Evolutionary conservation across 30 jellyfish, hydroid and myxozoan genomes (phyloP).

Genomic region (Cassiopea andromeda): DNA sequence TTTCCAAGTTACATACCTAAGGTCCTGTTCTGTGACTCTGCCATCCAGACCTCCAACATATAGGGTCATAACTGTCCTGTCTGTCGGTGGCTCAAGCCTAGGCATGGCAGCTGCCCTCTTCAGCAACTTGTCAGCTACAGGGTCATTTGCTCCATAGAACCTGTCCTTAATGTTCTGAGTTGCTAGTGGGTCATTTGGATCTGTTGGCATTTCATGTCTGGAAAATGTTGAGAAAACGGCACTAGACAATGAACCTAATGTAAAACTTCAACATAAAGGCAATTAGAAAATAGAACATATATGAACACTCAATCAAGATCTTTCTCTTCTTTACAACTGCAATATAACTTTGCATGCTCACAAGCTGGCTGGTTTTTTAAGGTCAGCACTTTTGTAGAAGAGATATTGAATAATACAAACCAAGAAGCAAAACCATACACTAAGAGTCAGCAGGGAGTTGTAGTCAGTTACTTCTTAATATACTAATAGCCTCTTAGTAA

Average conservation of each 20-base stretch:
- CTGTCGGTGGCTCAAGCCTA: conserved; percentile 93
- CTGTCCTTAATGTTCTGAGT: conserved; percentile 92
- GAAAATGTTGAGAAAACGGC: background rate
- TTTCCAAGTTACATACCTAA: conserved; percentile 45
- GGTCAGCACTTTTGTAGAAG: no score
- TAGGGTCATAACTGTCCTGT: conserved; percentile 86
- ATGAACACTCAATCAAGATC: no score
- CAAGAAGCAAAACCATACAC: no score
- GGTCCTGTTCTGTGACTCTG: conserved; percentile 82
- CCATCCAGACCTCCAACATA: conserved; percentile 96
- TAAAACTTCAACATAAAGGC: no score
- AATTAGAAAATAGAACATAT: no score
- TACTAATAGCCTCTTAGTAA: no score
- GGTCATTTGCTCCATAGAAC: conserved; percentile 94
- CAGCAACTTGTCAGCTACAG: conserved; percentile 93
- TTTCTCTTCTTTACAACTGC: no score
- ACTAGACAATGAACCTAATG: background rate
- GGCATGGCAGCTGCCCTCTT: conserved; percentile 92
- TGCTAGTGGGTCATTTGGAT: conserved; percentile 92
- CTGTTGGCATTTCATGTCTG: conserved; percentile 99
- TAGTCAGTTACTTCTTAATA: no score
- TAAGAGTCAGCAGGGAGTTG: no score
- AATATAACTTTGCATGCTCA: no score
- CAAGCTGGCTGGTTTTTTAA: no score
- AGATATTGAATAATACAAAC: no score